A percentile compares a stretch with the other conserved stretches of the same genome.
Evolutionary conservation across 2,797 vertebrate genomes (phyloP).

Genomic region (Iguana delicatissima): DNA sequence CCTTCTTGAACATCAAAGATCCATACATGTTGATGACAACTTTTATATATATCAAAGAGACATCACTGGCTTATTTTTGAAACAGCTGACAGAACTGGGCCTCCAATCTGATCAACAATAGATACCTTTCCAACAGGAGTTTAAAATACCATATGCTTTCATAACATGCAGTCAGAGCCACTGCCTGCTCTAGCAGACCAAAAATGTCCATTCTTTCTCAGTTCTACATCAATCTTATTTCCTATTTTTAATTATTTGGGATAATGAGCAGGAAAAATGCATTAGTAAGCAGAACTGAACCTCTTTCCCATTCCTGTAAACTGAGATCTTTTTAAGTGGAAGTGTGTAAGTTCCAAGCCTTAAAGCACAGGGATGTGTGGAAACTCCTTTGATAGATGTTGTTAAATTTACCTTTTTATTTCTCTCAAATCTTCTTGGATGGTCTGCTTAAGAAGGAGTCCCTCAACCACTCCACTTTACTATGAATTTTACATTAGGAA

Average conservation of each 20-base stretch:
- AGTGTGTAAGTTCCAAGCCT: not conserved
- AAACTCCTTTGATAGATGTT: not conserved
- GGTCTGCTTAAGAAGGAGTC: not conserved
- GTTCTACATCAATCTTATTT: not conserved
- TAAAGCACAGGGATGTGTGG: not conserved
- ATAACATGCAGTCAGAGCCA: not conserved
- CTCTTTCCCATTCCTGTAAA: not conserved
- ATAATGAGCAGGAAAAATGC: not conserved
- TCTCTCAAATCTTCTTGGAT: not conserved
- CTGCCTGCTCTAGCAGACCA: not conserved
- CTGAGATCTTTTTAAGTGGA: not conserved
- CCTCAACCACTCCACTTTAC: not conserved
- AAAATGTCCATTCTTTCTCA: not conserved
- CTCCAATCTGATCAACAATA: conserved; percentile 43
- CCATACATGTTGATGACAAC: conserved; percentile 14
- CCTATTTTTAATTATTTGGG: not conserved
- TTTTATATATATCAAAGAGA: conserved; percentile 36
- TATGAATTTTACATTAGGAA: not conserved
- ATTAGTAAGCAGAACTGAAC: not conserved
- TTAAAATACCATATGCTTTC: conserved; percentile 18
- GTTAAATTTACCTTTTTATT: not conserved
- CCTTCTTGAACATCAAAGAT: not conserved
- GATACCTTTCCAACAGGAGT: not conserved
- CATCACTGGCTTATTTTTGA: conserved; percentile 42
- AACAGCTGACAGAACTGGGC: conserved; percentile 47